A percentile compares a stretch with the other conserved stretches of the same genome.
phyloP scores from a whole-genome alignment of 1,140 invertebrate species.

The Drosophila repletoides region DNA sequence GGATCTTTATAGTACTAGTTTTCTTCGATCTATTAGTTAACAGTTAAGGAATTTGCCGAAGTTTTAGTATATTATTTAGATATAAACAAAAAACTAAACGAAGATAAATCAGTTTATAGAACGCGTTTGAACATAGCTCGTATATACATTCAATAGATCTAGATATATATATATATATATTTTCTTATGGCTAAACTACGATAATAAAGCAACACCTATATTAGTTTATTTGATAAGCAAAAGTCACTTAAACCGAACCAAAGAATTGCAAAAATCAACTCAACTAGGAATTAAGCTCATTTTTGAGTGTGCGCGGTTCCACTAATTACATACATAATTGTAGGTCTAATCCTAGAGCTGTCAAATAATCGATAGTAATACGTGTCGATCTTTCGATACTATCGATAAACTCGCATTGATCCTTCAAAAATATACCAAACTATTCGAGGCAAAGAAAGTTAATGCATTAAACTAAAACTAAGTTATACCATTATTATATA shows the following conservation, averaged over 20 bases:
- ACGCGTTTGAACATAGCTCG: conserved; percentile 9
- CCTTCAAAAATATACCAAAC: no score
- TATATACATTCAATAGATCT: conserved; percentile 24
- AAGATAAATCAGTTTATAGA: conserved; percentile 20
- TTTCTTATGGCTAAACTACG: conserved; percentile 44
- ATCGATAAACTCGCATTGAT: no score
- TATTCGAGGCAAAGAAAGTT: no score
- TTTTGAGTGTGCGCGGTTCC: conserved; percentile 50
- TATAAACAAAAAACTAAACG: not conserved
- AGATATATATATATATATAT: conserved; percentile 11
- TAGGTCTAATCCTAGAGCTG: conserved; percentile 18
- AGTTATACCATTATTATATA: no score
- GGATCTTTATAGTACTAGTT: not conserved
- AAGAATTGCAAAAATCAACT: conserved; percentile 10
- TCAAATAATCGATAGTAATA: no score
- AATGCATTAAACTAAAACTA: no score
- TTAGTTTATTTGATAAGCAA: conserved; percentile 50
- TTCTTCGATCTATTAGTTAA: not conserved
- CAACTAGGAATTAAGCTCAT: conserved; percentile 44
- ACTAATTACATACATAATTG: conserved; percentile 23
- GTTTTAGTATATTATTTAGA: no score
- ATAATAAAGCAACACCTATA: conserved; percentile 77
- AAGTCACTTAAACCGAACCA: conserved; percentile 7
- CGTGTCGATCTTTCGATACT: no score
- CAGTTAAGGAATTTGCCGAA: not conserved